phyloP scores from a whole-genome alignment of 2,113 vertebrate genomes.

The Garra rufa region DNA sequence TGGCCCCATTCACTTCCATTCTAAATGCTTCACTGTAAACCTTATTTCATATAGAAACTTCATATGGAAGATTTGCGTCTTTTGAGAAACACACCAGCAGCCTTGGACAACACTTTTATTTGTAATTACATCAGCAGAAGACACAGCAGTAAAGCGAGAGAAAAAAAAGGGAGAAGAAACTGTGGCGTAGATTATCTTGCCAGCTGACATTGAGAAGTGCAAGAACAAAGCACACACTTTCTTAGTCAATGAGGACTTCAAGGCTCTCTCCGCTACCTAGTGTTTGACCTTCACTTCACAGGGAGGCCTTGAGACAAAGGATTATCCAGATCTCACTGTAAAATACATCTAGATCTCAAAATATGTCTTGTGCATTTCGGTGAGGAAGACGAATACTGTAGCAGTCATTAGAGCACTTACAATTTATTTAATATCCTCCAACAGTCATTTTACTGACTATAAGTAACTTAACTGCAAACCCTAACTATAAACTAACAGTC shows the following conservation, averaged over 20 bases:
- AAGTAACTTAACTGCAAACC: background rate
- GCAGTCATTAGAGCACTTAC: background rate
- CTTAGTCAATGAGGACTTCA: conserved; percentile 82
- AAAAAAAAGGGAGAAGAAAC: conserved; percentile 9
- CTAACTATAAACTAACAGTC: no score
- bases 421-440: background rate
- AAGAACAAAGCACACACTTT: conserved; percentile 79
- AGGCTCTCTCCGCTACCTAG: conserved; percentile 79
- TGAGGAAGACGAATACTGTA: background rate
- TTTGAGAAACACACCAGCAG: background rate
- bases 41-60: no score
- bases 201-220: conserved; percentile 81
- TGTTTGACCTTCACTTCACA: conserved; percentile 74
- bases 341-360: conserved; percentile 20
- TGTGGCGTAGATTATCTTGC: conserved; percentile 24
- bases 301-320: conserved; percentile 37
- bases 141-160: conserved; percentile 30
- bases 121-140: conserved; percentile 54
- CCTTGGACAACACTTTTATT: conserved; percentile 49
- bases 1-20: background rate
- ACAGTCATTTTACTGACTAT: background rate
- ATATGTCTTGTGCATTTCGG: background rate
- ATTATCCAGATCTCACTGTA: conserved; percentile 31
- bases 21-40: no score
- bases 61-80: background rate